Percentiles rank a stretch among this genome's conserved stretches.
Conservation (phyloP, 2,888 invertebrate species). For the Synanthedon vespiformis region DNA sequence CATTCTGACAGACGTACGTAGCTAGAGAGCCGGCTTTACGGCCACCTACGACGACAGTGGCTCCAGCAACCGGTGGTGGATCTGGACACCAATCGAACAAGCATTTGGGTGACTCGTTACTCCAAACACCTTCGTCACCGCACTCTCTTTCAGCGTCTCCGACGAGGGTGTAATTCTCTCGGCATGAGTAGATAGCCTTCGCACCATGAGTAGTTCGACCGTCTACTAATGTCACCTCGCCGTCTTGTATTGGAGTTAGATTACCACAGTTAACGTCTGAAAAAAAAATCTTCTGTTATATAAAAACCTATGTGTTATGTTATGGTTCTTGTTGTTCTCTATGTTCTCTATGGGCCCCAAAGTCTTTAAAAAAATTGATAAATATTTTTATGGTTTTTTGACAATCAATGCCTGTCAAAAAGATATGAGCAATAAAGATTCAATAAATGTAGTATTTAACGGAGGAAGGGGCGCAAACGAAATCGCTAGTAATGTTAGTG, state of each 20-base stretch:
- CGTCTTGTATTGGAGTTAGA: conserved; percentile 77
- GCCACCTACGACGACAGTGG: conserved; percentile 77
- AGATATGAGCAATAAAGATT: too few relatives aligned
- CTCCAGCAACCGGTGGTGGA: conserved; percentile 82
- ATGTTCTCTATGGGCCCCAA: too few relatives aligned
- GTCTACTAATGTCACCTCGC: conserved; percentile 75
- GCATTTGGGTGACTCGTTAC: conserved; percentile 82
- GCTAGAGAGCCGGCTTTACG: conserved; percentile 85
- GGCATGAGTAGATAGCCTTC: conserved; percentile 80
- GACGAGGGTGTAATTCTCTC: conserved; percentile 86
- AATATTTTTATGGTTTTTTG: too few relatives aligned
- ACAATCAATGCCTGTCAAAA: too few relatives aligned
- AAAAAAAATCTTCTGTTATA: not conserved
- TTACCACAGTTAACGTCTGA: conserved; percentile 85
- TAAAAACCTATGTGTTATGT: too few relatives aligned
- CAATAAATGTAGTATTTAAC: too few relatives aligned
- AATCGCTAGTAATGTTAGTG: not conserved
- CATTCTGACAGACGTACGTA: conserved; percentile 83
- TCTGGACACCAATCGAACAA: conserved; percentile 90
- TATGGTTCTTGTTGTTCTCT: too few relatives aligned
- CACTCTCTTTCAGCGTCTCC: conserved; percentile 81
- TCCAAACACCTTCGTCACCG: conserved; percentile 80
- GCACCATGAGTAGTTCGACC: conserved; percentile 84
- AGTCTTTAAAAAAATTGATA: too few relatives aligned
- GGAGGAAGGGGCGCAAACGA: not conserved